Percentiles rank a stretch among this genome's conserved stretches.
Conservation (phyloP, 2,888 invertebrate species). For the Latrodectus hesperus region DNA sequence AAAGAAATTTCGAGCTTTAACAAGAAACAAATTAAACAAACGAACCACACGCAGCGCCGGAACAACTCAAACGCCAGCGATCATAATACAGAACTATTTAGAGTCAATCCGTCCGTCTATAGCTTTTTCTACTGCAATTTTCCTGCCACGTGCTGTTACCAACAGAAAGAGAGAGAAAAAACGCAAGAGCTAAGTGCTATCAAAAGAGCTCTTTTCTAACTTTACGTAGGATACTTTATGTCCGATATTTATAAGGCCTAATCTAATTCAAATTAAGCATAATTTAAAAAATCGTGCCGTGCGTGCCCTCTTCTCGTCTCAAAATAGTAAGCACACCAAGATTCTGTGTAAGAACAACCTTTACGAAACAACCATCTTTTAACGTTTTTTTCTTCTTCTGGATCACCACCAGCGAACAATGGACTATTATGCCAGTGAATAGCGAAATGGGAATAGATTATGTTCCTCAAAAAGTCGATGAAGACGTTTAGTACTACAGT, state of each 20-base stretch:
- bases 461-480: conserved; percentile 12
- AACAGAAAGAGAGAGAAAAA: background rate
- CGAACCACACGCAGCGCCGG: background rate
- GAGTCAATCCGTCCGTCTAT: background rate
- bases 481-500: conserved; percentile 37
- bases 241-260: conserved; percentile 26
- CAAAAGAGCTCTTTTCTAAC: background rate
- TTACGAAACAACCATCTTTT: background rate
- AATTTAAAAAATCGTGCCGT: conserved; percentile 38
- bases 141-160: background rate
- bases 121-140: background rate
- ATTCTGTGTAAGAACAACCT: background rate
- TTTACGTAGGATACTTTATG: conserved; percentile 26
- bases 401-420: conserved; percentile 49
- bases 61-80: background rate
- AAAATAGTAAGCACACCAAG: background rate
- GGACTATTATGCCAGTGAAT: conserved; percentile 24
- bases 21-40: background rate
- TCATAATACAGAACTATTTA: background rate
- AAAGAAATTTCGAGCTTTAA: background rate
- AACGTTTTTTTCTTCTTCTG: background rate
- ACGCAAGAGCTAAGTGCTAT: background rate
- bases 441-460: conserved; percentile 35
- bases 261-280: conserved; percentile 48
- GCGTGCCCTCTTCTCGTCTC: conserved; percentile 15